Conservation (phyloP, 2,113 vertebrate genomes). For the Polyodon spathula region DNA sequence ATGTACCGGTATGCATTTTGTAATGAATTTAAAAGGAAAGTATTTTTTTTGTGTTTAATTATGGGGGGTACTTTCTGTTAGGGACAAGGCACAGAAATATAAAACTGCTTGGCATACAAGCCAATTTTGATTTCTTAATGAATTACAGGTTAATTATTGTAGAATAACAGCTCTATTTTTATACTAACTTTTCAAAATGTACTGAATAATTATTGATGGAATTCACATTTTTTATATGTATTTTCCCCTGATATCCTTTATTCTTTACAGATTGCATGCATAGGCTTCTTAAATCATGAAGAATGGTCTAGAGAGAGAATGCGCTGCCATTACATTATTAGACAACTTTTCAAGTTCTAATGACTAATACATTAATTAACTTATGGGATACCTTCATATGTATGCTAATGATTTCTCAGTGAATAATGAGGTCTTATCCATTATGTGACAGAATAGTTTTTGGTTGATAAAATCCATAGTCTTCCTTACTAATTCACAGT, state of each 20-base stretch:
- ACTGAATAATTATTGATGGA: background rate
- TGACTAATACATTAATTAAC: constrained; percentile 7
- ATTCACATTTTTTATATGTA: background rate
- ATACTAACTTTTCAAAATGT: background rate
- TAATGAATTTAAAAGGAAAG: too few relatives aligned
- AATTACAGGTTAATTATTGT: background rate
- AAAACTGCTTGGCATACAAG: too few relatives aligned
- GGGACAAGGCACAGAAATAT: too few relatives aligned
- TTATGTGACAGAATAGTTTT: constrained; percentile 2
- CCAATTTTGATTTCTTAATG: too few relatives aligned
- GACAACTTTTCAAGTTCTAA: background rate
- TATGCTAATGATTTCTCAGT: constrained; percentile 1
- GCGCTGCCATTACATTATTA: background rate
- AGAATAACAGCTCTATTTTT: background rate
- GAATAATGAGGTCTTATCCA: constrained; percentile 6
- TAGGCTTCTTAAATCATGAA: background rate
- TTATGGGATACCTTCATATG: constrained; percentile 10
- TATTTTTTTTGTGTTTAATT: too few relatives aligned
- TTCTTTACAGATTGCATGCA: background rate
- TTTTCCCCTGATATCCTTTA: background rate
- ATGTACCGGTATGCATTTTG: too few relatives aligned
- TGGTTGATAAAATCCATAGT: background rate
- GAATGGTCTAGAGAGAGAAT: background rate
- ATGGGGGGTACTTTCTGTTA: too few relatives aligned
- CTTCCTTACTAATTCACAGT: background rate